Percentiles rank a stretch among this genome's conserved stretches.
phyloP scores from a whole-genome alignment of 2,888 invertebrate species.

The Busseola fusca region DNA sequence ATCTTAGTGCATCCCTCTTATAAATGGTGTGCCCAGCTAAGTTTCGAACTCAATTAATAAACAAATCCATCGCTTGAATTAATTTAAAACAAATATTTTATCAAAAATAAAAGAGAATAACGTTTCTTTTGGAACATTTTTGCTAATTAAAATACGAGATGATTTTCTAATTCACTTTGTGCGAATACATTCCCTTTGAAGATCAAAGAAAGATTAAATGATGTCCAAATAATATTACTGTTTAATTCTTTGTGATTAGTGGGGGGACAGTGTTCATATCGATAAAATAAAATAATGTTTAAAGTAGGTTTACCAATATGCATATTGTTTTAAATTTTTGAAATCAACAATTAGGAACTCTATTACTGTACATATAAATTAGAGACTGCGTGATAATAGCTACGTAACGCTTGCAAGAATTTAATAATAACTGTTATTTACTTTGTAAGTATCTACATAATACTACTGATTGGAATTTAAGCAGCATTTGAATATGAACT shows the following conservation, averaged over 20 bases:
- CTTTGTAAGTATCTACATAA: too few species aligned
- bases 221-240: slow-evolving; percentile 78
- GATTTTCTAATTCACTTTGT: slow-evolving; percentile 59
- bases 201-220: slow-evolving; percentile 80
- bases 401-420: too few species aligned
- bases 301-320: neutral
- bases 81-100: slow-evolving; percentile 7
- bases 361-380: too few species aligned
- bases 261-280: slow-evolving; percentile 45
- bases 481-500: too few species aligned
- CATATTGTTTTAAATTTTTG: neutral
- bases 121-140: slow-evolving; percentile 29
- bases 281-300: slow-evolving; percentile 20
- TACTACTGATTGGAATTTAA: too few species aligned
- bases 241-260: slow-evolving; percentile 69
- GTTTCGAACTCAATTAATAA: neutral
- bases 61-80: neutral
- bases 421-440: too few species aligned
- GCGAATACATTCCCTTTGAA: slow-evolving; percentile 69
- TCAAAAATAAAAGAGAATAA: slow-evolving; percentile 31
- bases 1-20: neutral
- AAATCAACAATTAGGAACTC: neutral
- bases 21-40: neutral
- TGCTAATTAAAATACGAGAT: slow-evolving; percentile 51
- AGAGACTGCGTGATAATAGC: too few species aligned